These are phyloP conservation scores for Ricordea florida DNA, from an alignment of 92 coral and sea anemone genomes.

Conservation along the genomic window DNA sequence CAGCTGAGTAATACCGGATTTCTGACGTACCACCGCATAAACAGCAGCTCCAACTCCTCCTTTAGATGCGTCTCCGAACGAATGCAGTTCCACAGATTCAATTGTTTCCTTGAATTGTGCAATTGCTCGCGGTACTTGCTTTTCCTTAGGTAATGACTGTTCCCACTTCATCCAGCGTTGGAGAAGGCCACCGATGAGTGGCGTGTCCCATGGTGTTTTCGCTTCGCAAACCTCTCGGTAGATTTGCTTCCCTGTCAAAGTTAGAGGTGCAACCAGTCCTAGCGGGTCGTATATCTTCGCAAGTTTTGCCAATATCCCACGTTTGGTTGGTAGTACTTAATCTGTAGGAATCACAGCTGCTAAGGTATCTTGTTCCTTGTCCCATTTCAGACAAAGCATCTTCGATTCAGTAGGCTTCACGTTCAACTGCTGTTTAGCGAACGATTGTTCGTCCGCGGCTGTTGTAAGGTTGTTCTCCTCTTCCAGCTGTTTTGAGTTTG, in stretches of 20 bases:
- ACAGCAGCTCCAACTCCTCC: conserved; percentile 26
- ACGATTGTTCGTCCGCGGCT: background rate
- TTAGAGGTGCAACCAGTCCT: conserved; percentile 12
- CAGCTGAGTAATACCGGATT: background rate
- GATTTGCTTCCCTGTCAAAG: conserved; percentile 16
- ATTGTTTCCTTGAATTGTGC: background rate
- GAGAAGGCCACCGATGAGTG: background rate
- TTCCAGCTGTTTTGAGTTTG: conserved; percentile 36
- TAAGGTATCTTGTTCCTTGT: conserved; percentile 30
- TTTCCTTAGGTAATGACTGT: background rate
- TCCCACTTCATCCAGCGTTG: conserved; percentile 17
- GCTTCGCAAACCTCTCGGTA: conserved; percentile 34
- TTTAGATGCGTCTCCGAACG: conserved; percentile 8
- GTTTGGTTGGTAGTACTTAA: background rate
- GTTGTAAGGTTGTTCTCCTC: conserved; percentile 2
- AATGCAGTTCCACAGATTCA: background rate
- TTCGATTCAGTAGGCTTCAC: conserved; percentile 26
- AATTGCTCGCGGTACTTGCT: conserved; percentile 6
- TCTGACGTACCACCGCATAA: conserved; percentile 26
- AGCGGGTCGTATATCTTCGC: conserved; percentile 30
- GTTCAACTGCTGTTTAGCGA: conserved; percentile 33
- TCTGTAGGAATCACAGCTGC: background rate
- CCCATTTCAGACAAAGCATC: conserved; percentile 11
- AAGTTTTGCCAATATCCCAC: background rate
- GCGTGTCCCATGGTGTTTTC: conserved; percentile 40